phyloP scores from a whole-genome alignment of 2,113 vertebrate species.

The Pristiophorus japonicus region DNA sequence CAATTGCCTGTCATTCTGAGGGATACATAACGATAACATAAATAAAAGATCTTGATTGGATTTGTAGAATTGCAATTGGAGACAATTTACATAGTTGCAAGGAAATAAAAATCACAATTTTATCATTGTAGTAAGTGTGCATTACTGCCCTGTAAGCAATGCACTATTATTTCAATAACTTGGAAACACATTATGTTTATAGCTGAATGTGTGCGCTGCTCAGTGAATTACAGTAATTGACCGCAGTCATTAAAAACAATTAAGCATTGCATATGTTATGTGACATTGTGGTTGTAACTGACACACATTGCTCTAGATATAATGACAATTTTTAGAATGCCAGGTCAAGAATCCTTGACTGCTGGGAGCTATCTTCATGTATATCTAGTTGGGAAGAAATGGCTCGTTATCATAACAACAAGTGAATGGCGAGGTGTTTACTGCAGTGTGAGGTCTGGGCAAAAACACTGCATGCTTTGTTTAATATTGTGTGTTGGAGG shows the following conservation, averaged over 20 bases:
- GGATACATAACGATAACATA: background rate
- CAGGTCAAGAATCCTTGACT: background rate
- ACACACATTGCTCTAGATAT: background rate
- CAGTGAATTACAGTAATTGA: background rate
- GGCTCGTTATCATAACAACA: constrained; percentile 64
- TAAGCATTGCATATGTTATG: background rate
- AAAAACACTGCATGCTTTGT: constrained; percentile 26
- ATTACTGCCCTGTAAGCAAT: background rate
- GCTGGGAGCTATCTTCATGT: background rate
- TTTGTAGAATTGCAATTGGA: background rate
- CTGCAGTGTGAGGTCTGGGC: constrained; percentile 45
- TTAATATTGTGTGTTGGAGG: constrained; percentile 41
- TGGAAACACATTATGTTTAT: background rate
- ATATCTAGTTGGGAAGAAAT: constrained; percentile 39
- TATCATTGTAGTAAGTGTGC: background rate
- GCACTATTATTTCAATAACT: background rate
- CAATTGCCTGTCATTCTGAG: background rate
- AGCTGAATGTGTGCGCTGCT: background rate
- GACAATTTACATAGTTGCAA: background rate
- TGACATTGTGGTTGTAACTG: background rate
- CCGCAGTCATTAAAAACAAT: background rate
- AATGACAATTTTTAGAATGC: background rate
- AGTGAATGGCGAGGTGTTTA: constrained; percentile 51
- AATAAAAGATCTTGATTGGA: background rate
- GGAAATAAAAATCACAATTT: background rate